Evolutionary conservation across 92 coral and sea anemone genomes (phyloP), one percentile per base, ranked within the genome.

Genomic region (Porites evermanni): DNA sequence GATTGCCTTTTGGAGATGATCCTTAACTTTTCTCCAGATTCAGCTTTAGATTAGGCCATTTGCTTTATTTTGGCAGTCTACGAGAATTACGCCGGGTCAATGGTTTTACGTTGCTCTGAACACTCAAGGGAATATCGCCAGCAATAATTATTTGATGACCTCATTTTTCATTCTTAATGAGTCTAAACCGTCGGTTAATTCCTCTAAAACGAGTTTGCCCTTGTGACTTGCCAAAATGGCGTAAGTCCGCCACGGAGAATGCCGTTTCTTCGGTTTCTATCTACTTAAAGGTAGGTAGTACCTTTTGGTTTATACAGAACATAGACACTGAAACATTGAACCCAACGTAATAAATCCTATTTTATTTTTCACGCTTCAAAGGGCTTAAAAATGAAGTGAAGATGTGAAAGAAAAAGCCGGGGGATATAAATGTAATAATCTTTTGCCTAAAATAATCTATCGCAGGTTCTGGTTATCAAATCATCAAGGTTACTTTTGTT

Each of bases 81-180:
- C 6, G 12, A 67, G 14, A 50, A 11, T 21, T 16, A 77, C 53
- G 47, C 47, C 47, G 80, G 80, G 29, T 77, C 54, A 38, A 26
- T 32, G 80, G 58, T 32, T 74, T 77, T 24, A 24, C 26, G 26
- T 60, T 77, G 18, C 29, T 77, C 53, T 21, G 12, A 14, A 11
- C 61, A 38, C 10, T 56, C 64, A 23, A 26, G 12, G 72, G 13
- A 14, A 0, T 13, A 44, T 54, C 24, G 38, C 32, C 69, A 2
- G 14, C 53, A 29, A 77, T 77, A 59, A 77, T 60, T 24, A 17
- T 26, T 77, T 60, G 73, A 65, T 79, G 83, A 79, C 52, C 74
- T 79, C 83, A 79, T 65, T 79, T 77, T 64, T 12, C 72, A 79
- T 79, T 61, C 14, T 19, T 79, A 44, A 79, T 79, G 67, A 64